Evolutionary conservation across 2,797 vertebrate genomes (phyloP).

Genomic region (Molossus molossus): DNA sequence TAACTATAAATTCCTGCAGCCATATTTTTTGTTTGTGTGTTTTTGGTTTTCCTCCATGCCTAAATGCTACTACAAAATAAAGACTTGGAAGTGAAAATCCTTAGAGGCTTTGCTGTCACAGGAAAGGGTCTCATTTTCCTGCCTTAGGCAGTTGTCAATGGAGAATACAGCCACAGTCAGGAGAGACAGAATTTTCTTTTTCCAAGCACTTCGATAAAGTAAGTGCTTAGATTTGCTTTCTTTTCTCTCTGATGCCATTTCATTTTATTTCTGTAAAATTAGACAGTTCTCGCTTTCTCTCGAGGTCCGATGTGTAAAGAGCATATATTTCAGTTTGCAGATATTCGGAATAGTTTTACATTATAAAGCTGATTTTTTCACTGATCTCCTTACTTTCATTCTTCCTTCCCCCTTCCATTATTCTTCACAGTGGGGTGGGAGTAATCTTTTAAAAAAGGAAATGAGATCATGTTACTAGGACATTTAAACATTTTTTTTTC

Average conservation of each 20-base stretch:
- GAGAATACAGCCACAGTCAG: neutral
- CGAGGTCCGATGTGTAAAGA: neutral
- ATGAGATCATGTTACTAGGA: neutral
- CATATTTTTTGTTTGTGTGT: neutral
- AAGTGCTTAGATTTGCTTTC: slow-evolving; percentile 30
- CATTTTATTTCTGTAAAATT: slow-evolving; percentile 19
- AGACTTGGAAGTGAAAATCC: neutral
- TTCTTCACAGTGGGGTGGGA: neutral
- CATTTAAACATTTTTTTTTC: neutral
- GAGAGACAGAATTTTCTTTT: neutral
- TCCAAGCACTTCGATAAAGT: neutral
- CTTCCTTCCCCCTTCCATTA: neutral
- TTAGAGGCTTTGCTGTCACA: neutral
- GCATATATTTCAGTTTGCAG: neutral
- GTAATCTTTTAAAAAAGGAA: slow-evolving; percentile 17
- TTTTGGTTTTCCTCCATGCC: neutral
- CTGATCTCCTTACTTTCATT: neutral
- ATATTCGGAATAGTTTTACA: neutral
- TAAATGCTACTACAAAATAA: slow-evolving; percentile 6
- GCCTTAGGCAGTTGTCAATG: neutral
- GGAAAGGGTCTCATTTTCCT: neutral
- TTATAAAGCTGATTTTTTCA: neutral
- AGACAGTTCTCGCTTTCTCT: neutral
- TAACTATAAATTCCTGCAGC: neutral
- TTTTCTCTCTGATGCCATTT: slow-evolving; percentile 21